These are phyloP conservation scores for Sminthurides aquaticus DNA, from an alignment of 2,888 invertebrate species.

Conservation along the genomic window DNA sequence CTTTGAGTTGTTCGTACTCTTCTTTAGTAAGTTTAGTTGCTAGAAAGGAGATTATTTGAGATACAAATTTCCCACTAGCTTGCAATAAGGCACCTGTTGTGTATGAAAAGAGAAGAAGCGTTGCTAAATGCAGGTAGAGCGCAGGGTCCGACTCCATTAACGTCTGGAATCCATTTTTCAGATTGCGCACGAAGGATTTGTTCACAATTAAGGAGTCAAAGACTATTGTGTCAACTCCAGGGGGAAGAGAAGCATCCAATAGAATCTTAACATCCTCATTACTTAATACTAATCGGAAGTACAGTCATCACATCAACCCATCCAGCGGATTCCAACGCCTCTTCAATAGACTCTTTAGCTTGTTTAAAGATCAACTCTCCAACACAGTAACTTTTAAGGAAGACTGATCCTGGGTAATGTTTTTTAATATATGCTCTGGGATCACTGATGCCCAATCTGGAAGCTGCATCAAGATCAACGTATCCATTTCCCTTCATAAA, in stretches of 20 bases:
- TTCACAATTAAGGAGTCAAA: slow-evolving; percentile 30
- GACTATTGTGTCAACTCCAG: slow-evolving; percentile 26
- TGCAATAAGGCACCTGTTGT: slow-evolving; percentile 76
- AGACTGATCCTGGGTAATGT: slow-evolving; percentile 63
- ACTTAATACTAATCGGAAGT: slow-evolving; percentile 32
- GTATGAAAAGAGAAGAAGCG: slow-evolving; percentile 70
- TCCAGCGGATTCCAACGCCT: slow-evolving; percentile 33
- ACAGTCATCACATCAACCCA: slow-evolving; percentile 36
- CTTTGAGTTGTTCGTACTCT: slow-evolving; percentile 57
- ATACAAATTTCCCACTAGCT: slow-evolving; percentile 88
- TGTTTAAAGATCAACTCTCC: slow-evolving; percentile 48
- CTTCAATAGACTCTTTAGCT: slow-evolving; percentile 39
- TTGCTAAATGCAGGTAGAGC: slow-evolving; percentile 66
- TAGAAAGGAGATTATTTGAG: slow-evolving; percentile 66
- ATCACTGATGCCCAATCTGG: slow-evolving; percentile 82
- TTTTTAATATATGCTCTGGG: slow-evolving; percentile 74
- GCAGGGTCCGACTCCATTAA: slow-evolving; percentile 61
- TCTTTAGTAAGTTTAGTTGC: slow-evolving; percentile 61
- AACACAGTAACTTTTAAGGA: slow-evolving; percentile 70
- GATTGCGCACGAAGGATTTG: slow-evolving; percentile 21
- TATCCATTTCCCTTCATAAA: slow-evolving; percentile 92
- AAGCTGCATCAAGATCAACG: slow-evolving; percentile 63
- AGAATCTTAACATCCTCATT: slow-evolving; percentile 31
- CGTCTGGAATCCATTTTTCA: slow-evolving; percentile 27
- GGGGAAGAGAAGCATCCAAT: slow-evolving; percentile 4